These are phyloP conservation scores for Scaptodrosophila lebanonensis DNA, from an alignment of 1,140 invertebrate species.

Conservation along the genomic window DNA sequence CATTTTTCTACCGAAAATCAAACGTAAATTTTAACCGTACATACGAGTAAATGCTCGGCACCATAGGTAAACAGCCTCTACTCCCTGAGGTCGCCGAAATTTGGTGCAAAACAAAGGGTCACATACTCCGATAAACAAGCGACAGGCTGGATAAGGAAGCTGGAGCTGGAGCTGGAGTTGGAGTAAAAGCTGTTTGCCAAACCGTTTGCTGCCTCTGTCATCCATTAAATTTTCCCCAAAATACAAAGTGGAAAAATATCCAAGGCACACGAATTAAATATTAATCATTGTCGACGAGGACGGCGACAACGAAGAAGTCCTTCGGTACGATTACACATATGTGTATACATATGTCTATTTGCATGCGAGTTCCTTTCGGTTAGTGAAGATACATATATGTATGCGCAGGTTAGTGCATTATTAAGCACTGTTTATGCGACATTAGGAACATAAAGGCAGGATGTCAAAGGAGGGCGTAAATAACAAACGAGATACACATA, in stretches of 20 bases:
- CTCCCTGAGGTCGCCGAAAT: constrained; percentile 49
- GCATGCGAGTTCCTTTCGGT: constrained; percentile 49
- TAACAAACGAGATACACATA: constrained; percentile 28
- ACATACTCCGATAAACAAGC: too few relatives aligned
- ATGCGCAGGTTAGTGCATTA: constrained; percentile 64
- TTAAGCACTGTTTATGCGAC: constrained; percentile 73
- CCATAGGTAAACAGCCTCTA: constrained; percentile 45
- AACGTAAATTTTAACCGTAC: too few relatives aligned
- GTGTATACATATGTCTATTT: constrained; percentile 6
- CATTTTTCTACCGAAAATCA: too few relatives aligned
- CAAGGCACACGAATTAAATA: constrained; percentile 67
- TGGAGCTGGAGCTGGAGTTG: neutral
- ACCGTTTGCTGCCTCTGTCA: constrained; percentile 1
- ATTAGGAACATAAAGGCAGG: constrained; percentile 69
- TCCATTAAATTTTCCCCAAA: constrained; percentile 70
- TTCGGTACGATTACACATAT: constrained; percentile 2
- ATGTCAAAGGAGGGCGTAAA: constrained; percentile 24
- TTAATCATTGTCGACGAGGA: constrained; percentile 53
- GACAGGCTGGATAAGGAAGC: neutral
- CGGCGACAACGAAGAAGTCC: constrained; percentile 7
- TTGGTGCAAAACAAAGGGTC: constrained; percentile 48
- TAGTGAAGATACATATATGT: constrained; percentile 59
- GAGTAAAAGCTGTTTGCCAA: neutral
- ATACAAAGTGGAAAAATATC: constrained; percentile 52
- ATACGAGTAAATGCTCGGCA: too few relatives aligned